A percentile compares a stretch with the other conserved stretches of the same genome.
These are phyloP conservation scores for Dryomyza anilis DNA, from an alignment of 2,888 invertebrate species.

Conservation along the genomic window DNA sequence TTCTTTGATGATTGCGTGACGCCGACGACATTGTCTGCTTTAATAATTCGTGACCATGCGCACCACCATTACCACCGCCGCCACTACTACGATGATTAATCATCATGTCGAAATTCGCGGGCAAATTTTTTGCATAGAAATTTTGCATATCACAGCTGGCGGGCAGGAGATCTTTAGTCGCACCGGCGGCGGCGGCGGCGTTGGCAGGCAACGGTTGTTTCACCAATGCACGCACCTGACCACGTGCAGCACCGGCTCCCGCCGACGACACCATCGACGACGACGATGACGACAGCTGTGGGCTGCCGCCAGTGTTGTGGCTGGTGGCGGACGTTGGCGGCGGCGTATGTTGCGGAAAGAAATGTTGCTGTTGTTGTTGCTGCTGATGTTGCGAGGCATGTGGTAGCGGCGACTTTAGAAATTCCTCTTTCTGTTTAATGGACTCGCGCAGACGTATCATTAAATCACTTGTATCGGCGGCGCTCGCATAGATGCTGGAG, in stretches of 20 bases:
- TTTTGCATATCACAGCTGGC: constrained; percentile 54
- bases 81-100: constrained; percentile 36
- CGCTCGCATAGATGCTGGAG: constrained; percentile 27
- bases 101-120: constrained; percentile 29
- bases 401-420: constrained; percentile 72
- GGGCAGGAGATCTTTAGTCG: constrained; percentile 44
- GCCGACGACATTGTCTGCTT: constrained; percentile 9
- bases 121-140: constrained; percentile 43
- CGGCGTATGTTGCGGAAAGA: constrained; percentile 40
- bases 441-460: constrained; percentile 81
- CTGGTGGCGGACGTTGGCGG: neutral
- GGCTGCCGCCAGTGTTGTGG: constrained; percentile 30
- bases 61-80: constrained; percentile 31
- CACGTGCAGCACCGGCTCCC: constrained; percentile 29
- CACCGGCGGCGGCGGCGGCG: constrained; percentile 32
- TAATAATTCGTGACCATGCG: constrained; percentile 27
- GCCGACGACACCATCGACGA: constrained; percentile 39
- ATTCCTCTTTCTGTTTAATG: constrained; percentile 89
- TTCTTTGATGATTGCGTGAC: constrained; percentile 19
- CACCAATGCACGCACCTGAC: constrained; percentile 38
- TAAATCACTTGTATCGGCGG: constrained; percentile 52
- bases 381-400: constrained; percentile 37
- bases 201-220: constrained; percentile 40
- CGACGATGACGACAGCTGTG: constrained; percentile 39
- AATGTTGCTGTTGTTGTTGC: constrained; percentile 39